Evolutionary conservation across 1,140 invertebrate species (phyloP).

Genomic region (Achroia grisella): DNA sequence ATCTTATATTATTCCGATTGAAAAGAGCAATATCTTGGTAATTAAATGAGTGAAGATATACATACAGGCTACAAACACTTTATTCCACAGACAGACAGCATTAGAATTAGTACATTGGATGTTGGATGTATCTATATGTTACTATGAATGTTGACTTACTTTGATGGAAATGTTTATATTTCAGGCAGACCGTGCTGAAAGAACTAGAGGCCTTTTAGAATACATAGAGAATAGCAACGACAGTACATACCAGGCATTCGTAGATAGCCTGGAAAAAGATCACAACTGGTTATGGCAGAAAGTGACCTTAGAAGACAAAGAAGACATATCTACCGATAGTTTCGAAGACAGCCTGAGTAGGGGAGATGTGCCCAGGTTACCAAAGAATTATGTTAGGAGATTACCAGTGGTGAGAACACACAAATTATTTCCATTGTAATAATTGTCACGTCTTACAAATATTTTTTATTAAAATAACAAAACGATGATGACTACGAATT

Average conservation of each 20-base stretch:
- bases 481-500: no score
- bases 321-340: conserved; percentile 45
- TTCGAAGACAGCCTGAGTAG: conserved; percentile 60
- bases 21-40: no score
- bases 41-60: no score
- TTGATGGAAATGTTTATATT: conserved; percentile 19
- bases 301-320: conserved; percentile 45
- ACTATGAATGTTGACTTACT: no score
- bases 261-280: conserved; percentile 61
- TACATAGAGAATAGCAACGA: conserved; percentile 47
- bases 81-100: no score
- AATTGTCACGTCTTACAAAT: no score
- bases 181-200: conserved; percentile 43
- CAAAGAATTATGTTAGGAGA: conserved; percentile 67
- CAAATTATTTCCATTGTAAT: no score
- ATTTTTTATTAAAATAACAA: no score
- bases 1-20: no score
- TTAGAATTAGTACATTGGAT: no score
- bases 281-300: conserved; percentile 71
- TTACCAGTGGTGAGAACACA: conserved; percentile 47
- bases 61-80: no score
- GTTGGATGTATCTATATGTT: no score
- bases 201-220: conserved; percentile 53
- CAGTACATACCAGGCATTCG: conserved; percentile 56
- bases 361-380: conserved; percentile 72